phyloP scores from a whole-genome alignment of 2,888 invertebrate species.

The Trissoscelio sp. region DNA sequence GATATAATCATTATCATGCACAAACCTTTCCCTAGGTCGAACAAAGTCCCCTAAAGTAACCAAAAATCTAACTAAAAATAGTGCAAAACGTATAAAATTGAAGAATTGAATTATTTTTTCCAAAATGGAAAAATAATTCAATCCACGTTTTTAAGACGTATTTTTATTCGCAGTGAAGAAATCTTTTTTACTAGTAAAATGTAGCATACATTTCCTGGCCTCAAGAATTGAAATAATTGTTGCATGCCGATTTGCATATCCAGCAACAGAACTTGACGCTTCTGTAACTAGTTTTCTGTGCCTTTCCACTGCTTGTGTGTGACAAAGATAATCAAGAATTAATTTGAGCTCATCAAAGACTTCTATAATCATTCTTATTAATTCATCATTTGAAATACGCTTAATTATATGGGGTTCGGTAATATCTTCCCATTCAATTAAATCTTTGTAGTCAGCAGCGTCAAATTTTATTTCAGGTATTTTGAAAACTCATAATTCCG shows the following conservation, averaged over 20 bases:
- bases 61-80: too few relatives aligned
- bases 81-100: too few relatives aligned
- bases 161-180: background rate
- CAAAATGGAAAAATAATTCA: too few relatives aligned
- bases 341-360: background rate
- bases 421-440: background rate
- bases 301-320: conserved; percentile 17
- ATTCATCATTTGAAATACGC: background rate
- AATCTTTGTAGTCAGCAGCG: conserved; percentile 3
- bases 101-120: too few relatives aligned
- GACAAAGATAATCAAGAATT: conserved; percentile 13
- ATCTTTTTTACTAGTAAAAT: background rate
- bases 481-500: background rate
- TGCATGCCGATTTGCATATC: conserved; percentile 12
- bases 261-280: conserved; percentile 11
- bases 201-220: background rate
- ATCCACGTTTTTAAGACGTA: too few relatives aligned
- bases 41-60: too few relatives aligned
- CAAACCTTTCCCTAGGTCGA: too few relatives aligned
- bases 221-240: background rate
- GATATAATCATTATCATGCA: too few relatives aligned
- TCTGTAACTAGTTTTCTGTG: conserved; percentile 14
- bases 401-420: background rate
- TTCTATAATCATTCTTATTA: conserved; percentile 2
- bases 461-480: conserved; percentile 9